phyloP scores from a whole-genome alignment of 2,888 invertebrate species.

The Aspidiotus rigidus region DNA sequence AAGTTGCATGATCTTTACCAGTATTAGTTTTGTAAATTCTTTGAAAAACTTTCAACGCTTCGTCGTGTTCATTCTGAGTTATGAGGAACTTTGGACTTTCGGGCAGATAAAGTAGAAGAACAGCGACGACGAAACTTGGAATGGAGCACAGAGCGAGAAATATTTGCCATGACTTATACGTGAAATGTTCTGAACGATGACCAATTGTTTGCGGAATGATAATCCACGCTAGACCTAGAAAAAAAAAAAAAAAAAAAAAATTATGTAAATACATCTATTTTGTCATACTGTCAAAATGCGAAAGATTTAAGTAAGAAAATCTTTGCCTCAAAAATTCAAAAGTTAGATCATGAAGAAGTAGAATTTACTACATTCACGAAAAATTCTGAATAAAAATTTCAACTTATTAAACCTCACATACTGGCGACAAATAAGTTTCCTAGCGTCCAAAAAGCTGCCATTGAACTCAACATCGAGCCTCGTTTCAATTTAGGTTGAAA shows the following conservation, averaged over 20 bases:
- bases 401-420: constrained; percentile 35
- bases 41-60: constrained; percentile 70
- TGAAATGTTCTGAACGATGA: constrained; percentile 56
- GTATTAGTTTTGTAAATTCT: constrained; percentile 75
- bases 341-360: too few species aligned
- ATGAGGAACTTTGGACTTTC: constrained; percentile 86
- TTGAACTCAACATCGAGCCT: constrained; percentile 84
- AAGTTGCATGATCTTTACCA: constrained; percentile 61
- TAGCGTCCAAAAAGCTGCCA: constrained; percentile 92
- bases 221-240: constrained; percentile 51
- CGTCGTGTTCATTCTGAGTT: constrained; percentile 65
- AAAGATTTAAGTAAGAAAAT: not conserved
- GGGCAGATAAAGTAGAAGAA: constrained; percentile 69
- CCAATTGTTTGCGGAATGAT: constrained; percentile 56
- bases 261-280: too few species aligned
- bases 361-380: not conserved
- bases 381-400: not conserved
- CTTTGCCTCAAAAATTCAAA: too few species aligned
- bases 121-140: constrained; percentile 78
- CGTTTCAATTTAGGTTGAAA: constrained; percentile 85
- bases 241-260: constrained; percentile 24
- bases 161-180: constrained; percentile 85
- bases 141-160: constrained; percentile 79
- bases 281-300: not conserved
- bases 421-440: constrained; percentile 88